These are phyloP conservation scores for Volucella zonaria DNA, from an alignment of 2,888 invertebrate genomes.

Conservation along the genomic window DNA sequence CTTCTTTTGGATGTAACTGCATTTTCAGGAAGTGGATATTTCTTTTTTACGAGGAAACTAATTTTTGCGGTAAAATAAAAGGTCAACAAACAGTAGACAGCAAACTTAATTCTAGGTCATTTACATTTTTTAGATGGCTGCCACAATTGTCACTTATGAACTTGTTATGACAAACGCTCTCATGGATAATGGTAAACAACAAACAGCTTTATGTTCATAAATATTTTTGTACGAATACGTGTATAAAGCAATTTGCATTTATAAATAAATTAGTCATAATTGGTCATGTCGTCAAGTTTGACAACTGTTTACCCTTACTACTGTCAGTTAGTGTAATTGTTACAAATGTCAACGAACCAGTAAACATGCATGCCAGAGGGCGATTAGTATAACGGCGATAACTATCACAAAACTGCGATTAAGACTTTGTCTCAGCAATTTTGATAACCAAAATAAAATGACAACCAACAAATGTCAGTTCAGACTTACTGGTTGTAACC, in stretches of 20 bases:
- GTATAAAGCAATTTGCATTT: not conserved
- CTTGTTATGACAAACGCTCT: constrained; percentile 85
- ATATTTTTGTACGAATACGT: constrained; percentile 4
- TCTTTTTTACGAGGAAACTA: constrained; percentile 80
- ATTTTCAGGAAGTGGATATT: constrained; percentile 79
- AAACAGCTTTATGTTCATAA: constrained; percentile 77
- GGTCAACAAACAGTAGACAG: not conserved
- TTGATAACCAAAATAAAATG: not conserved
- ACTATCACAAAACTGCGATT: too few species aligned
- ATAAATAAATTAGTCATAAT: constrained; percentile 8
- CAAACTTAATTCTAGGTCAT: constrained; percentile 2
- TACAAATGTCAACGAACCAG: constrained; percentile 23
- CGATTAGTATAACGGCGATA: constrained; percentile 43
- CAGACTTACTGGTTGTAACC: not conserved
- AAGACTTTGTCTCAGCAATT: too few species aligned
- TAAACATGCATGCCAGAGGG: constrained; percentile 44
- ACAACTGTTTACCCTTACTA: not conserved
- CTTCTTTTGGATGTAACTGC: constrained; percentile 79
- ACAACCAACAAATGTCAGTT: constrained; percentile 22
- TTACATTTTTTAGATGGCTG: constrained; percentile 83
- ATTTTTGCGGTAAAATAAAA: constrained; percentile 77
- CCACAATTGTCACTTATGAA: constrained; percentile 87
- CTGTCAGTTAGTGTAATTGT: not conserved
- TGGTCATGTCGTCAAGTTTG: not conserved
- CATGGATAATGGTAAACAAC: constrained; percentile 77